Evolutionary conservation across 2,113 vertebrate species (phyloP).

Genomic region (Rynchops niger): DNA sequence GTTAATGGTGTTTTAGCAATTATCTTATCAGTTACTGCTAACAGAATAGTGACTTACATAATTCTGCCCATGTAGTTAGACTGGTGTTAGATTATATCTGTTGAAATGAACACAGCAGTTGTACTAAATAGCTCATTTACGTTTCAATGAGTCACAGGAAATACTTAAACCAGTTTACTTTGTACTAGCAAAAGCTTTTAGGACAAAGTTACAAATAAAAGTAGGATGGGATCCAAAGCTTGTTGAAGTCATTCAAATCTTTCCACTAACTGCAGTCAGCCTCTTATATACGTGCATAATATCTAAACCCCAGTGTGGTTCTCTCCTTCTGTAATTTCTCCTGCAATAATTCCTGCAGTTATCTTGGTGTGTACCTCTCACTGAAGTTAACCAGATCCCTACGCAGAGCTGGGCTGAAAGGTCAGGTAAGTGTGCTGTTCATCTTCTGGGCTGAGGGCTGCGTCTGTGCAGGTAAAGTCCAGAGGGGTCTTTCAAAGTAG

Average conservation of each 20-base stretch:
- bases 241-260: background rate
- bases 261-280: background rate
- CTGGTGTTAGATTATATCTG: background rate
- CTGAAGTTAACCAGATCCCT: background rate
- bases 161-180: conserved; percentile 15
- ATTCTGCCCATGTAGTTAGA: background rate
- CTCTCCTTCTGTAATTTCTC: background rate
- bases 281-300: background rate
- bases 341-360: background rate
- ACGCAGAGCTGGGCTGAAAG: background rate
- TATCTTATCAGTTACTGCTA: conserved; percentile 43
- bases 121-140: conserved; percentile 32
- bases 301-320: background rate
- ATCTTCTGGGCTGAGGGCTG: background rate
- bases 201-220: background rate
- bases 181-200: background rate
- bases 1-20: conserved; percentile 20
- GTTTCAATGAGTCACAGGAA: conserved; percentile 53
- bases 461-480: background rate
- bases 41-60: background rate
- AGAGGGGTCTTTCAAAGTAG: background rate
- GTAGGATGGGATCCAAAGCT: background rate
- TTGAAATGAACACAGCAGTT: background rate
- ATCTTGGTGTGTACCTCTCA: rapidly evolving
- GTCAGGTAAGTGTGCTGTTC: background rate